Percentiles rank a stretch among this genome's conserved stretches.
Conservation (phyloP, 2,888 invertebrate genomes). For the Gonocerus acuteangulatus region DNA sequence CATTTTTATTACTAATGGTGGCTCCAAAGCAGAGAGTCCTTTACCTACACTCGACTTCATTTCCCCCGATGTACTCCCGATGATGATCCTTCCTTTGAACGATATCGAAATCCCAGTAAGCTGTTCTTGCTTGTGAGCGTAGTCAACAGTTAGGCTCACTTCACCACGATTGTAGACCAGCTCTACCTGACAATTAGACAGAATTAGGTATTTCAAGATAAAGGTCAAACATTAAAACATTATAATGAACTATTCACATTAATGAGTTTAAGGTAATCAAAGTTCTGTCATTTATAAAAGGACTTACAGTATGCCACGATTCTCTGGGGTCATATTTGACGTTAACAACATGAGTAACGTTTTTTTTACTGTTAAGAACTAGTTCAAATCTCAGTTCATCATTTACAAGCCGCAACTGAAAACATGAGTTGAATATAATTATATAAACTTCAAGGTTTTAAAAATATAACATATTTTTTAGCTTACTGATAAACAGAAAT, state of each 20-base stretch:
- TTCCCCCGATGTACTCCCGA: constrained; percentile 65
- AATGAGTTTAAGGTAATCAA: too few relatives aligned
- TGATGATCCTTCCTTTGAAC: constrained; percentile 62
- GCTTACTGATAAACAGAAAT: too few relatives aligned
- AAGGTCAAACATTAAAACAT: not conserved
- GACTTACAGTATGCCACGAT: constrained; percentile 65
- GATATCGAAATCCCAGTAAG: constrained; percentile 60
- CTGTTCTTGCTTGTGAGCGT: constrained; percentile 62
- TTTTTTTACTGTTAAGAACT: constrained; percentile 64
- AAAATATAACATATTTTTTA: too few relatives aligned
- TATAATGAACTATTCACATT: too few relatives aligned
- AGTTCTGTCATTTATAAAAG: not conserved
- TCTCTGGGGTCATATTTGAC: constrained; percentile 70
- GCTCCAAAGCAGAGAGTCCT: too few relatives aligned
- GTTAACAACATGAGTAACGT: constrained; percentile 67
- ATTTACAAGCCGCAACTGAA: constrained; percentile 66
- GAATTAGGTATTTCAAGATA: constrained; percentile 14
- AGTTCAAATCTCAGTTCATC: constrained; percentile 80
- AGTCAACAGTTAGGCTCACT: constrained; percentile 66
- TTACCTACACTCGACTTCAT: constrained; percentile 46
- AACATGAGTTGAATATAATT: too few relatives aligned
- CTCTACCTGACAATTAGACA: constrained; percentile 47
- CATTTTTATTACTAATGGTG: too few relatives aligned
- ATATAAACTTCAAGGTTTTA: not conserved
- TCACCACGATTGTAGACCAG: constrained; percentile 67